A percentile compares a stretch with the other conserved stretches of the same genome.
These are phyloP conservation scores for Cisticola juncidis DNA, from an alignment of 2,113 vertebrate species.

Conservation along the genomic window DNA sequence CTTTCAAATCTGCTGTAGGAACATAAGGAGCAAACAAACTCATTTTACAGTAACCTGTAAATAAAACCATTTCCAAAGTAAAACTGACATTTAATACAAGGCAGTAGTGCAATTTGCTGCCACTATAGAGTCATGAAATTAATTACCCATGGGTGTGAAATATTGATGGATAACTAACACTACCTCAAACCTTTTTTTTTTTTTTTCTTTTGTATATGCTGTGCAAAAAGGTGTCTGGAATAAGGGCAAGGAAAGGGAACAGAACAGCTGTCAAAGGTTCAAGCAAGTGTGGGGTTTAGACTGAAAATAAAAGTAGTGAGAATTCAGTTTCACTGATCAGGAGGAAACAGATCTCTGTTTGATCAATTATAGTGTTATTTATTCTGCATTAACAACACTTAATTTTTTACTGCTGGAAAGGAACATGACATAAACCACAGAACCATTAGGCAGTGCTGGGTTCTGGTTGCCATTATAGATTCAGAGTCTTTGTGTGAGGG, in stretches of 20 bases:
- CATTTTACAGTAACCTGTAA: conserved; percentile 37
- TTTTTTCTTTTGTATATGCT: not conserved
- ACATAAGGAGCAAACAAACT: not conserved
- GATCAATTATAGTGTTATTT: not conserved
- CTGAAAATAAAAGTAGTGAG: not conserved
- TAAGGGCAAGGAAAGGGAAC: not conserved
- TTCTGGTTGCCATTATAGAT: not conserved
- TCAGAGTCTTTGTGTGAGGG: accelerated
- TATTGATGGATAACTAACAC: not conserved
- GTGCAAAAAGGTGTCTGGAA: not conserved
- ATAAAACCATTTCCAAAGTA: conserved; percentile 30
- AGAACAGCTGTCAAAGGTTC: not conserved
- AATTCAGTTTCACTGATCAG: not conserved
- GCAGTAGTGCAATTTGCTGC: not conserved
- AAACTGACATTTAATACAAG: not conserved
- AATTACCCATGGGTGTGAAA: not conserved
- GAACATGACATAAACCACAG: not conserved
- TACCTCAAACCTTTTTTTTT: not conserved
- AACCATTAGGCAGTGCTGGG: not conserved
- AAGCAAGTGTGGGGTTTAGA: not conserved
- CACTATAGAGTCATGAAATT: not conserved
- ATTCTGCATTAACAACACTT: not conserved
- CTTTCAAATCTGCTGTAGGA: conserved; percentile 3
- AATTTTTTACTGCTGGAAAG: not conserved
- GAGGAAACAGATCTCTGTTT: not conserved